These are phyloP conservation scores for Dimorphilus gyrociliatus DNA, from an alignment of 2,888 invertebrate genomes.

Conservation along the genomic window DNA sequence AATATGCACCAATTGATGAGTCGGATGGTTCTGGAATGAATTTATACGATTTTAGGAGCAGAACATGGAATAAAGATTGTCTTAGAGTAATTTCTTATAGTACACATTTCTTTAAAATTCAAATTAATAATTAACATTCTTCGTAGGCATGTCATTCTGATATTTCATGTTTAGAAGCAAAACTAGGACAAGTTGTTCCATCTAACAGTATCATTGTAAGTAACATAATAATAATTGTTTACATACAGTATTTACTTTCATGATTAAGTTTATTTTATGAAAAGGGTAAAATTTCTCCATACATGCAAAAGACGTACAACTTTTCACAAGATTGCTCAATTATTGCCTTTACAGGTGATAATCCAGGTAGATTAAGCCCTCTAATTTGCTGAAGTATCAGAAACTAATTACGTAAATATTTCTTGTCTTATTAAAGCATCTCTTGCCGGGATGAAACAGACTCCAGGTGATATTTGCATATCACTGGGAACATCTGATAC, in stretches of 20 bases:
- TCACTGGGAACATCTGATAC: slow-evolving; percentile 80
- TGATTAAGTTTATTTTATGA: slow-evolving; percentile 37
- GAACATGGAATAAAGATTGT: slow-evolving; percentile 58
- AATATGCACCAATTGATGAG: slow-evolving; percentile 72
- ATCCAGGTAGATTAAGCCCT: slow-evolving; percentile 51
- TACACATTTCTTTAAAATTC: background rate
- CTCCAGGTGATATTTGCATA: too few relatives aligned
- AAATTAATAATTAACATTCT: background rate
- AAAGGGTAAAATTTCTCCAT: slow-evolving; percentile 56
- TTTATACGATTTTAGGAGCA: slow-evolving; percentile 60
- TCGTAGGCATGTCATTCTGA: slow-evolving; percentile 48
- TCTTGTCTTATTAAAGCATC: too few relatives aligned
- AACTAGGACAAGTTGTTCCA: slow-evolving; percentile 58
- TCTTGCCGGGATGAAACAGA: too few relatives aligned
- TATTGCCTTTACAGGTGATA: slow-evolving; percentile 83
- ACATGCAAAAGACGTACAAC: slow-evolving; percentile 69
- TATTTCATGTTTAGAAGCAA: slow-evolving; percentile 54
- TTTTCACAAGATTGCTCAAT: slow-evolving; percentile 63
- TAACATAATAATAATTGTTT: slow-evolving; percentile 6
- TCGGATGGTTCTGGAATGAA: slow-evolving; percentile 95
- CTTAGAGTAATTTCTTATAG: slow-evolving; percentile 45
- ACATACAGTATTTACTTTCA: too few relatives aligned
- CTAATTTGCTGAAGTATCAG: too few relatives aligned
- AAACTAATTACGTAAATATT: too few relatives aligned
- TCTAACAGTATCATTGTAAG: slow-evolving; percentile 41